phyloP scores from a whole-genome alignment of 2,888 invertebrate genomes.

The Scaptomyza flava region DNA sequence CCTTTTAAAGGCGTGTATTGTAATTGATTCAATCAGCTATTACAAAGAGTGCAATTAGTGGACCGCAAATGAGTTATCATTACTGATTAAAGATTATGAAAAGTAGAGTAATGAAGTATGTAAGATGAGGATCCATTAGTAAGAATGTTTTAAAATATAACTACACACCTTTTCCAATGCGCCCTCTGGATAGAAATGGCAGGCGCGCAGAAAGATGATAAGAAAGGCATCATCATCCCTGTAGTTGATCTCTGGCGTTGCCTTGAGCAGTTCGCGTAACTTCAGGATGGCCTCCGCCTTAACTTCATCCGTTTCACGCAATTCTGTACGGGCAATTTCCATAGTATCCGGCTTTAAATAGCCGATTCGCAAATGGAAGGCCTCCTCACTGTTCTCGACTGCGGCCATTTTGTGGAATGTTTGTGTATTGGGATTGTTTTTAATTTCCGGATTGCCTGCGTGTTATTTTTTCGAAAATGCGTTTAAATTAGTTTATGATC shows the following conservation, averaged over 20 bases:
- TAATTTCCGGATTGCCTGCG: constrained; percentile 48
- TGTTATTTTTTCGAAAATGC: constrained; percentile 46
- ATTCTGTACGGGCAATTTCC: constrained; percentile 87
- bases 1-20: background rate
- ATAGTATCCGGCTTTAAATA: constrained; percentile 87
- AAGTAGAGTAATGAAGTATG: too few relatives aligned
- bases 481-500: constrained; percentile 43
- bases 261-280: constrained; percentile 88
- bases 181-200: constrained; percentile 93
- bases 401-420: constrained; percentile 59
- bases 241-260: constrained; percentile 88
- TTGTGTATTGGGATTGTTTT: constrained; percentile 7
- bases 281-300: constrained; percentile 86
- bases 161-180: constrained; percentile 89
- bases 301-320: constrained; percentile 90
- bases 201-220: constrained; percentile 91
- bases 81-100: too few relatives aligned
- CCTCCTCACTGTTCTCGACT: constrained; percentile 82
- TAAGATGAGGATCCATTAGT: background rate
- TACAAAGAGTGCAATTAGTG: background rate
- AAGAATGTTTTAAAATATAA: background rate
- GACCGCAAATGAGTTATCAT: too few relatives aligned
- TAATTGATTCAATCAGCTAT: background rate
- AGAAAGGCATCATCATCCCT: constrained; percentile 91
- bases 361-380: constrained; percentile 87